Conservation (phyloP, 2,888 invertebrate species). For the Lasioglossum malachurum region DNA sequence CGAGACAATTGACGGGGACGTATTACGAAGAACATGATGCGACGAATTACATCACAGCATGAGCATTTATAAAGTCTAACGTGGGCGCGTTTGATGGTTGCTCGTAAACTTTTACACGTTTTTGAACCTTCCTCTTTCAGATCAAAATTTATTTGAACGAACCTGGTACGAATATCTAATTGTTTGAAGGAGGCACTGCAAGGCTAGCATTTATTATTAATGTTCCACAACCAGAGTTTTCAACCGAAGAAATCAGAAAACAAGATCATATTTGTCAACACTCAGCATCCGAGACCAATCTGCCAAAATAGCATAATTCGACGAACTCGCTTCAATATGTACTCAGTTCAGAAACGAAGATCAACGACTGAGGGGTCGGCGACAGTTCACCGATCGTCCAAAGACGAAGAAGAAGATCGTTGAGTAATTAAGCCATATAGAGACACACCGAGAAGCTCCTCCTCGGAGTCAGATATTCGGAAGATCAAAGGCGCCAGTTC, state of each 20-base stretch:
- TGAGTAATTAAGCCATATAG: constrained; percentile 10
- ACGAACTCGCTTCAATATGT: not conserved
- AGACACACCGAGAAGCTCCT: not conserved
- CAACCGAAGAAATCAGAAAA: not conserved
- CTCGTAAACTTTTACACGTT: not conserved
- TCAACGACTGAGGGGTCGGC: not conserved
- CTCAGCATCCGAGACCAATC: not conserved
- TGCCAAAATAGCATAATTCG: not conserved
- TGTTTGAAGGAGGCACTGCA: fast-evolving
- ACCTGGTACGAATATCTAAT: not conserved
- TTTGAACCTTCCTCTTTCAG: not conserved
- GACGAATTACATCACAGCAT: not conserved
- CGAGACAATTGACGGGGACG: not conserved
- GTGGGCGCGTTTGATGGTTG: not conserved
- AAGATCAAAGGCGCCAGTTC: constrained; percentile 13
- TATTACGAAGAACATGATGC: not conserved
- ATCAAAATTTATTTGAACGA: not conserved
- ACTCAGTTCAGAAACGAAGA: not conserved
- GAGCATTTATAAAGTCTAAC: not conserved
- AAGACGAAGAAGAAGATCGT: constrained; percentile 7
- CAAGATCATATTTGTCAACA: not conserved
- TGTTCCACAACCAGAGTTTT: not conserved
- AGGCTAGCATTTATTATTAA: not conserved
- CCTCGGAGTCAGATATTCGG: not conserved
- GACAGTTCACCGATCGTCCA: not conserved